phyloP scores from a whole-genome alignment of 2,797 vertebrate species.

The Macrochelys suwanniensis region DNA sequence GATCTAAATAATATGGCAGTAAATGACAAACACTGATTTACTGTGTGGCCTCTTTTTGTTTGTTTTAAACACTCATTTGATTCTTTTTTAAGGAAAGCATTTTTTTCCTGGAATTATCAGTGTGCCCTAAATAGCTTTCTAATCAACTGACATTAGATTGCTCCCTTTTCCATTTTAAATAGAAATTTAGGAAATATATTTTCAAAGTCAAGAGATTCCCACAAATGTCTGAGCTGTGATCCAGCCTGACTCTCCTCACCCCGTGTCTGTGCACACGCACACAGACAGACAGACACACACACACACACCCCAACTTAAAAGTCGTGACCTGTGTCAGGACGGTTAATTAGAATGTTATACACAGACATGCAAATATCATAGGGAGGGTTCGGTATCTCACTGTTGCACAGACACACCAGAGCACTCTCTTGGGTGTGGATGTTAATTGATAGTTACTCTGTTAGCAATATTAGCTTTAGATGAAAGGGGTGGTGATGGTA shows the following conservation, averaged over 20 bases:
- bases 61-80: neutral
- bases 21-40: slow-evolving; percentile 6
- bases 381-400: neutral
- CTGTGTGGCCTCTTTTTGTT: neutral
- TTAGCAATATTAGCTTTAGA: neutral
- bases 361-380: neutral
- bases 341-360: slow-evolving; percentile 13
- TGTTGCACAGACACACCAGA: neutral
- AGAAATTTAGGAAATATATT: neutral
- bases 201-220: neutral
- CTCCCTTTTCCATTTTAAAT: neutral
- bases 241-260: neutral
- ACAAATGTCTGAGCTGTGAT: neutral
- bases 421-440: neutral
- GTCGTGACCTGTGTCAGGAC: neutral
- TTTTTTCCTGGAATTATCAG: neutral
- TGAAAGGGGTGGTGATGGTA: neutral
- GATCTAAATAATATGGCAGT: slow-evolving; percentile 20
- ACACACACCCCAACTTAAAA: neutral
- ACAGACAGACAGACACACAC: too few relatives aligned
- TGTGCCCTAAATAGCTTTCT: neutral
- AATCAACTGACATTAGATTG: neutral
- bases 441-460: slow-evolving; percentile 20
- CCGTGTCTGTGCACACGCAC: too few relatives aligned
- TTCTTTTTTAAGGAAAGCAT: neutral